Evolutionary conservation across 2,113 vertebrate species (phyloP), one percentile per base, ranked within the genome.

Genomic region (Mus spicilegus): DNA sequence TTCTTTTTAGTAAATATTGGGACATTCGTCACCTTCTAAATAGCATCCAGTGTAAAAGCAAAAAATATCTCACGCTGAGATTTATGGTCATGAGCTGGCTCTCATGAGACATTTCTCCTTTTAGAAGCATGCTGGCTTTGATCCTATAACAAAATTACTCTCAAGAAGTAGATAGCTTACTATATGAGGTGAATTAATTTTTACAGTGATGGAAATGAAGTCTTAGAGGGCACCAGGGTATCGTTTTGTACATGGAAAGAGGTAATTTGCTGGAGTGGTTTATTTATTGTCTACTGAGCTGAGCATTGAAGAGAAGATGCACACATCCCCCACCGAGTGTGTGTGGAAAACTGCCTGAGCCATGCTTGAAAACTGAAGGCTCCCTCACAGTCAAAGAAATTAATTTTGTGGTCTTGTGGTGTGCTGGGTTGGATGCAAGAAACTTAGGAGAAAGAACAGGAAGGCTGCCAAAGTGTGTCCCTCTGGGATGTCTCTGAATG

Each of bases 101-200:
- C 70, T 90, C 30, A 26, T 81, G 85, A 96, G 76, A 84, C 61
- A 54, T 54, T 58, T 51, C 26, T 20, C 70, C 51, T 42, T 85
- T 94, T 93, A 24, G 51, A 58, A 81, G 91, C 96, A 22, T 33
- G 73, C 73, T 90, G 69, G 81, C 95, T 94, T 96, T 92, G 85
- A 86, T 97, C 56, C 93, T 88, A 33, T 91, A 85, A 92, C 19
- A 42, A 46, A 95, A 92, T 97, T 93, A 84, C 95, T 95, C 77
- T 96, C n/a, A 51, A 90, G 58, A 93, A 94, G 80, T 90, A 92
- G 85, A 88, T 75, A 90, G 51, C 80, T 95, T 95, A 69, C 46
- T 73, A 3, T 76, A 86, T 87, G 94, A 96, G 76, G 90, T 88
- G 92, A 96, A 97, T 97, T 96, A 96, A 96, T 95, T 97, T 95